Evolutionary conservation across 2,888 invertebrate genomes (phyloP).

Genomic region (Athalia cordata): DNA sequence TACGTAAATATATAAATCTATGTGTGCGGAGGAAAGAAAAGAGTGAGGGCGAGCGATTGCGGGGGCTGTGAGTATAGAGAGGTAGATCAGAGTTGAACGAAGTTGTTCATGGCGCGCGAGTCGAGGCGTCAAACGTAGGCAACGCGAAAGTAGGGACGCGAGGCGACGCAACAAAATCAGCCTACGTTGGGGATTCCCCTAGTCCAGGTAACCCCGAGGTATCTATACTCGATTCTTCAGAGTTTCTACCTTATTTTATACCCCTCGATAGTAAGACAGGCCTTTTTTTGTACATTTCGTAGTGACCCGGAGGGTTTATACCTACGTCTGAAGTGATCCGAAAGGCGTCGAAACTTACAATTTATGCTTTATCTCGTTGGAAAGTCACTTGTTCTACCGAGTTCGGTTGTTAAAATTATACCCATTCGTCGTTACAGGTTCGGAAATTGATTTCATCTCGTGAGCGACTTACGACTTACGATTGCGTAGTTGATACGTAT

Average conservation of each 20-base stretch:
- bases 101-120: not conserved
- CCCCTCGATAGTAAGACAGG: not conserved
- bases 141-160: slow-evolving; percentile 18
- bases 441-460: too few species aligned
- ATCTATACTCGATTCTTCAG: slow-evolving; percentile 21
- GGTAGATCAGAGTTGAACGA: slow-evolving; percentile 19
- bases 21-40: not conserved
- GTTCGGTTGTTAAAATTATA: too few species aligned
- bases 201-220: slow-evolving; percentile 30
- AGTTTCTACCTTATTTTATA: slow-evolving; percentile 34
- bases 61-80: too few species aligned
- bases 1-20: too few species aligned
- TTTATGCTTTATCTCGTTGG: too few species aligned
- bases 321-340: not conserved
- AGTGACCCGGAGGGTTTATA: not conserved
- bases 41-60: not conserved
- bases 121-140: not conserved
- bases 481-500: not conserved
- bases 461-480: not conserved
- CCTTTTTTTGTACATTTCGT: not conserved
- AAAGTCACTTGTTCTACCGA: too few species aligned
- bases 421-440: too few species aligned
- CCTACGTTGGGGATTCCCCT: not conserved
- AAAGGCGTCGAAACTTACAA: not conserved
- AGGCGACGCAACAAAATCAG: slow-evolving; percentile 33